Evolutionary conservation across 2,113 vertebrate species (phyloP).

Genomic region (Gobio gobio): DNA sequence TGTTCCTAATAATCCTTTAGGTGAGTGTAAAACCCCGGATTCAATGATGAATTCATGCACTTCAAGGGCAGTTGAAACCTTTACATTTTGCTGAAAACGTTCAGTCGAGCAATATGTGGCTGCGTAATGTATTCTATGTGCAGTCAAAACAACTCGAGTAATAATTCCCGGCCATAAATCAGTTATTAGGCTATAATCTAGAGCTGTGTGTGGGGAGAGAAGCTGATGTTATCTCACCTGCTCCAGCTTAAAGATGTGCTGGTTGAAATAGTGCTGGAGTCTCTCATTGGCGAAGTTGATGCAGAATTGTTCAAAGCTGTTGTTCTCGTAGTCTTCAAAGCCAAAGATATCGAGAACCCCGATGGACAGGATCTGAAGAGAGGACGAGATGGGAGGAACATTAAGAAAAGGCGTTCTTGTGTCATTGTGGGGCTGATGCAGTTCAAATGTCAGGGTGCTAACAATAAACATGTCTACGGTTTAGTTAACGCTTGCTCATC

Average conservation of each 20-base stretch:
- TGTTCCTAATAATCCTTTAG: too few species aligned
- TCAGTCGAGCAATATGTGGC: not conserved
- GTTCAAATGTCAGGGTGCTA: not conserved
- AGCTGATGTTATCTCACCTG: constrained; percentile 76
- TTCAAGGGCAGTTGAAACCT: not conserved
- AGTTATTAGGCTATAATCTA: constrained; percentile 35
- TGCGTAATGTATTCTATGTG: constrained; percentile 2
- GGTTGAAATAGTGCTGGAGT: constrained; percentile 98
- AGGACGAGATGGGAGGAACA: not conserved
- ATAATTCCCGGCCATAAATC: constrained; percentile 51
- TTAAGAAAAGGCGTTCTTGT: not conserved
- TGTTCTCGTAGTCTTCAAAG: constrained; percentile 98
- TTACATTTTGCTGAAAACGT: not conserved
- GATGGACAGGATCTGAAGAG: constrained; percentile 90
- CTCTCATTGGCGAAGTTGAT: constrained; percentile 99
- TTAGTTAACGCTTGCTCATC: not conserved
- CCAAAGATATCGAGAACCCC: constrained; percentile 98
- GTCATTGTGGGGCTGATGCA: not conserved
- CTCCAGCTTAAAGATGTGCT: constrained; percentile 97
- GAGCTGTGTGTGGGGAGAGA: constrained; percentile 15
- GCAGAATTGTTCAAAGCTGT: constrained; percentile 99
- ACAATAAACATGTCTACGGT: not conserved
- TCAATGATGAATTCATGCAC: constrained; percentile 6
- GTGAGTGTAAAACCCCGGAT: too few species aligned
- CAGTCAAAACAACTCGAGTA: constrained; percentile 47